Percentiles rank a stretch among this genome's conserved stretches.
Conservation (phyloP, 2,113 vertebrate genomes). For the Sprattus sprattus region DNA sequence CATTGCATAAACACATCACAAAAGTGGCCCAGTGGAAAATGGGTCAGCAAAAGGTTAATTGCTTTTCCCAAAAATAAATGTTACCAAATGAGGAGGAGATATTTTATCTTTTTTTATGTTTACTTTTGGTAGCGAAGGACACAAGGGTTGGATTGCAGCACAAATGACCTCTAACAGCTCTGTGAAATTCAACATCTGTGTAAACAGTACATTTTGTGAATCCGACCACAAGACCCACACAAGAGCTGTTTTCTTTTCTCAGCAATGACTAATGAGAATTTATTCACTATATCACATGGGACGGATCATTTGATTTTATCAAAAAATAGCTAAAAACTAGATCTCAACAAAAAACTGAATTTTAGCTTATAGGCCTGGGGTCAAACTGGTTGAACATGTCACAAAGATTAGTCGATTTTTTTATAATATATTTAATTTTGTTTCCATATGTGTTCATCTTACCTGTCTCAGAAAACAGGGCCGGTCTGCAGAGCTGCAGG, state of each 20-base stretch:
- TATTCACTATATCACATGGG: too few species aligned
- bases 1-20: too few species aligned
- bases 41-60: too few species aligned
- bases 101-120: too few species aligned
- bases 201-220: background rate
- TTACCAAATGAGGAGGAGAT: too few species aligned
- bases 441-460: background rate
- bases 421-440: too few species aligned
- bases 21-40: too few species aligned
- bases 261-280: background rate
- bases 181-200: conserved; percentile 6
- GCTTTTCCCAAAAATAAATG: too few species aligned
- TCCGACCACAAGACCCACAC: background rate
- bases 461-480: conserved; percentile 35
- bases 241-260: background rate
- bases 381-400: background rate
- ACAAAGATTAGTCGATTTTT: too few species aligned
- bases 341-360: too few species aligned
- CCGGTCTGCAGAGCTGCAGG: conserved; percentile 50
- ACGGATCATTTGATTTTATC: too few species aligned
- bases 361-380: background rate
- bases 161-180: background rate
- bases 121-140: background rate
- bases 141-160: background rate
- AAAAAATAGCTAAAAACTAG: too few species aligned